These are phyloP conservation scores for Nemotelus pantherinus DNA, from an alignment of 2,888 invertebrate species.

Conservation along the genomic window DNA sequence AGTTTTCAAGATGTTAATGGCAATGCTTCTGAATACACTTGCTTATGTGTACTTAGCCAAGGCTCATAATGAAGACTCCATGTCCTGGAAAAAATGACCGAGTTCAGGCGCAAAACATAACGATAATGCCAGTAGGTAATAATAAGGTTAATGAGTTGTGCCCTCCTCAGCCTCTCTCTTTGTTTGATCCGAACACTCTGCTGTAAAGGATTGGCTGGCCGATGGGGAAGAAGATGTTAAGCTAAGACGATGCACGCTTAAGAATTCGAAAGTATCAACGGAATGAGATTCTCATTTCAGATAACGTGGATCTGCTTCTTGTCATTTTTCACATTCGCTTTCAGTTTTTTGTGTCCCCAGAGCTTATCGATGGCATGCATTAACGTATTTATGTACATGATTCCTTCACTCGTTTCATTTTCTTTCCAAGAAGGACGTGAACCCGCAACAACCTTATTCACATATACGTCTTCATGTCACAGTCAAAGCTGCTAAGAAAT, in stretches of 20 bases:
- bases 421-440: constrained; percentile 20
- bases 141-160: constrained; percentile 15
- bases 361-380: constrained; percentile 45
- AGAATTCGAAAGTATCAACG: constrained; percentile 40
- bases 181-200: not conserved
- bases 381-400: constrained; percentile 18
- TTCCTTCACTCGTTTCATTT: not conserved
- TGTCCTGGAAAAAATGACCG: constrained; percentile 31
- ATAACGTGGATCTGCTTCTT: constrained; percentile 36
- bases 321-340: constrained; percentile 28
- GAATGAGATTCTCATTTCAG: constrained; percentile 44
- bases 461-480: constrained; percentile 32
- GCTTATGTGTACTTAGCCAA: not conserved
- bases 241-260: constrained; percentile 29
- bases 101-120: not conserved
- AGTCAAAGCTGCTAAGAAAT: constrained; percentile 31
- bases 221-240: constrained; percentile 37
- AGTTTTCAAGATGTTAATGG: not conserved
- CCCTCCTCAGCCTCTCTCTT: not conserved
- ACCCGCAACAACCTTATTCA: constrained; percentile 19
- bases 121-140: constrained; percentile 23
- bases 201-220: constrained; percentile 34
- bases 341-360: constrained; percentile 34
- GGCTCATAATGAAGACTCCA: constrained; percentile 28
- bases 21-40: constrained; percentile 1